Evolutionary conservation across 1,140 invertebrate species (phyloP), one percentile per base, ranked within the genome.

Genomic region (Druon quercuslanigerum): DNA sequence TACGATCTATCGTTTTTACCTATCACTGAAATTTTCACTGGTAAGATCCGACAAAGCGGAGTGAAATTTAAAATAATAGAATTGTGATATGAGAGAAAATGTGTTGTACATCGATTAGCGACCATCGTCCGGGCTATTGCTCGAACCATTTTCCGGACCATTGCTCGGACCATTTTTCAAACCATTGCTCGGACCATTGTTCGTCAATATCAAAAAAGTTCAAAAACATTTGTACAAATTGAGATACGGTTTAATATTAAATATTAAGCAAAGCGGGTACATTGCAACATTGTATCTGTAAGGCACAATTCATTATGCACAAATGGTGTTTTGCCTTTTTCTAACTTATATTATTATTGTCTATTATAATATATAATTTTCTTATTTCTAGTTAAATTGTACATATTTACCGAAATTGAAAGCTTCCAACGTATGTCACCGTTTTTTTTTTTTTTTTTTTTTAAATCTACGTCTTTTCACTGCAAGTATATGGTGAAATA

Each of bases 1-100:
- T 96, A 81, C 92, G 95, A 72, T 94, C 95, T 14, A 95, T 96
- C 73, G 94, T 96, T 75, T 96, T 96, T 85, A 89, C 84, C 71
- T 85, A 87, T 81, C 84, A 87, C 70, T 87, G 20, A 60, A 60
- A 60, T 60, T 33, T 3, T 3, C 25, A 2, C 33, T 5, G 11
- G 14, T 20, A 3, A 19, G 33, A 16, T 12, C 14, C 16, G 40
- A 66, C 14, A 66, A 66, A 66, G 5, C 13, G n/a, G 14, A 2
- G 20, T 25, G 25, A 33, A 46, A n/a, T n/a, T n/a, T 9, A 46
- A 33, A 66, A 66, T 46, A 46, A 14, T 66, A 11, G n/a, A 66
- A 66, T 66, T 66, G 60, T 66, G 60, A 66, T 66, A 25, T 50
- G 40, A 25, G 17, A 66, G 46, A 54, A 52, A 73, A 20, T 54